These are phyloP conservation scores for Coboldia fuscipes DNA, from an alignment of 1,140 invertebrate species.

Conservation along the genomic window DNA sequence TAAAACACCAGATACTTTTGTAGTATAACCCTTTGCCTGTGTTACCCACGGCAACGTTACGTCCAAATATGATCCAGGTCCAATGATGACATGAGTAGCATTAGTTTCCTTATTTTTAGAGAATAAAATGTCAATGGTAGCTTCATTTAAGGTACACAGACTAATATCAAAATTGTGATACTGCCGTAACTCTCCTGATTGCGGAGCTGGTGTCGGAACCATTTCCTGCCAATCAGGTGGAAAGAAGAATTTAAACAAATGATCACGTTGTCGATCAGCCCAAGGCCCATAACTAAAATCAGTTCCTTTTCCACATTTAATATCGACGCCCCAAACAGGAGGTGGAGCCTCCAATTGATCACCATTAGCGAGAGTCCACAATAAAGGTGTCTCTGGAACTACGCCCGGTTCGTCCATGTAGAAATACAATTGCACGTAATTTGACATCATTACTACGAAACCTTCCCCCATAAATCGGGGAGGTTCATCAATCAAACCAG, in stretches of 20 bases:
- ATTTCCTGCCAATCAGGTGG: constrained; percentile 69
- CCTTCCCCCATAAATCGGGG: constrained; percentile 94
- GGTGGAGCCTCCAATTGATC: constrained; percentile 79
- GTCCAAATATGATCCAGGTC: constrained; percentile 83
- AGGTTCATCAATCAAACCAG: constrained; percentile 81
- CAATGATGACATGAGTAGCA: constrained; percentile 84
- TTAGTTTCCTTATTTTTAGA: constrained; percentile 94
- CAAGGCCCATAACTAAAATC: constrained; percentile 97
- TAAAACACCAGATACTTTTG: constrained; percentile 79
- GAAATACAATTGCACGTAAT: constrained; percentile 84
- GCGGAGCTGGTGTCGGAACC: constrained; percentile 50
- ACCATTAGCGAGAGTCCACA: constrained; percentile 77
- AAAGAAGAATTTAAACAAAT: constrained; percentile 92
- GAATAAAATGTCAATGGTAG: constrained; percentile 87
- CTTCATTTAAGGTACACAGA: constrained; percentile 72
- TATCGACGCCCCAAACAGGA: constrained; percentile 85
- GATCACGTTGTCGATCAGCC: constrained; percentile 90
- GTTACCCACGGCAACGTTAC: constrained; percentile 89
- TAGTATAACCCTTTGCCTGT: constrained; percentile 62
- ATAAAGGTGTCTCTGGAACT: constrained; percentile 73
- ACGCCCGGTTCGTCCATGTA: constrained; percentile 89
- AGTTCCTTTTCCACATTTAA: constrained; percentile 90
- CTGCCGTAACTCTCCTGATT: constrained; percentile 67
- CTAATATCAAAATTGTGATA: constrained; percentile 85
- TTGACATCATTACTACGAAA: constrained; percentile 90